phyloP scores from a whole-genome alignment of 2,797 vertebrate species.

The Lacerta agilis region DNA sequence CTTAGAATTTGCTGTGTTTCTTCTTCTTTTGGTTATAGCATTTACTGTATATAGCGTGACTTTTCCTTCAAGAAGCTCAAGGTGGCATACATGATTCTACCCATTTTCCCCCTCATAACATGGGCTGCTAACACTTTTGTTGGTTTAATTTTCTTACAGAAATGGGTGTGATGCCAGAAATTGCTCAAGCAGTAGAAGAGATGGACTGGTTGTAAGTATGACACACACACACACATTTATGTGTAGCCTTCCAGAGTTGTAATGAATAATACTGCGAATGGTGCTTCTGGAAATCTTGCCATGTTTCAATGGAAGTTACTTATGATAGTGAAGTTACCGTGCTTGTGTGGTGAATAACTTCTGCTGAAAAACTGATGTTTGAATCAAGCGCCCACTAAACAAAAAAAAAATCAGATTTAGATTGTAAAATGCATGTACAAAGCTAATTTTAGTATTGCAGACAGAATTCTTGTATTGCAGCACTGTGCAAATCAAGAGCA shows the following conservation, averaged over 20 bases:
- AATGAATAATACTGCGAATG: background rate
- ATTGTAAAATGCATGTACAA: background rate
- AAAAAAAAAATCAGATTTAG: background rate
- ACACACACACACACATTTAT: background rate
- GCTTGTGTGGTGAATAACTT: background rate
- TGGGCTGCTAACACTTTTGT: background rate
- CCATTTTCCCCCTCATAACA: no score
- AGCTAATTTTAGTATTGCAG: fast-evolving
- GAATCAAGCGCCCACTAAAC: background rate
- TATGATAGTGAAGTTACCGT: background rate
- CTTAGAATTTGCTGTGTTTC: background rate
- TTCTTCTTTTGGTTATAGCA: no score
- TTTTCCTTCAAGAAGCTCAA: no score
- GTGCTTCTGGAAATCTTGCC: background rate
- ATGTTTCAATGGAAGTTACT: background rate
- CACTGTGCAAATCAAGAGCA: background rate
- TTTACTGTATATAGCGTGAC: no score
- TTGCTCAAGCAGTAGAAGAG: constrained; percentile 96
- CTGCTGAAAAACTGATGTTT: background rate
- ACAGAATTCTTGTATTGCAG: background rate
- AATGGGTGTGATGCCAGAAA: constrained; percentile 98
- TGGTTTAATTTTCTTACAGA: constrained; percentile 73
- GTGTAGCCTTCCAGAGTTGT: background rate
- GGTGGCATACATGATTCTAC: no score
- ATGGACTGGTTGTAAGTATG: constrained; percentile 99